Percentiles rank a stretch among this genome's conserved stretches.
Conservation (phyloP, 2,113 vertebrate genomes). For the Bos javanicus region DNA sequence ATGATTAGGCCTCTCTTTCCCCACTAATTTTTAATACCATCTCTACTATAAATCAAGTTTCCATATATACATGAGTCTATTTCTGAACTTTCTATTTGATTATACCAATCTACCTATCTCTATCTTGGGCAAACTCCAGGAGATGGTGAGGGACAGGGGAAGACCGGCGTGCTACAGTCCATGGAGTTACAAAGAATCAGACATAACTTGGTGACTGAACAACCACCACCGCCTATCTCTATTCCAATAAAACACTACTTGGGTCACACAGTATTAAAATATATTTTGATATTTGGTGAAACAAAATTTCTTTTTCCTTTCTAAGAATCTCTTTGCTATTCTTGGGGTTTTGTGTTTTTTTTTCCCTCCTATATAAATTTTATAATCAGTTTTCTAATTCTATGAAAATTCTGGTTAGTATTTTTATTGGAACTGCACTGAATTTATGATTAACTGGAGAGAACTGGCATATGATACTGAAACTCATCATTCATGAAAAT, state of each 20-base stretch:
- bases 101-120: not conserved
- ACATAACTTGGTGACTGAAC: not conserved
- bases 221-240: not conserved
- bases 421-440: constrained; percentile 2
- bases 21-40: not conserved
- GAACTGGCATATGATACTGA: not conserved
- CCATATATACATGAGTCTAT: not conserved
- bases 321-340: constrained; percentile 8
- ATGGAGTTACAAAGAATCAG: not conserved
- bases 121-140: not conserved
- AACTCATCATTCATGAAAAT: not conserved
- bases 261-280: not conserved
- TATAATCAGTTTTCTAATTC: constrained; percentile 29
- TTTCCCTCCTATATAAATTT: not conserved
- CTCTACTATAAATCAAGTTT: constrained; percentile 1
- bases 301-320: constrained; percentile 12
- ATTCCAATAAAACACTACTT: not conserved
- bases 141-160: not conserved
- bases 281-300: not conserved
- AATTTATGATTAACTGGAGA: constrained; percentile 28
- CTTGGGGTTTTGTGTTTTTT: not conserved
- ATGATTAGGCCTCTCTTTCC: not conserved
- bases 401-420: constrained; percentile 19
- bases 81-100: not conserved
- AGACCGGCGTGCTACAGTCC: not conserved